A percentile compares a stretch with the other conserved stretches of the same genome.
phyloP scores from a whole-genome alignment of 37 sponge, comb jelly and placozoan genomes.

The Lycopodina hypogea region DNA sequence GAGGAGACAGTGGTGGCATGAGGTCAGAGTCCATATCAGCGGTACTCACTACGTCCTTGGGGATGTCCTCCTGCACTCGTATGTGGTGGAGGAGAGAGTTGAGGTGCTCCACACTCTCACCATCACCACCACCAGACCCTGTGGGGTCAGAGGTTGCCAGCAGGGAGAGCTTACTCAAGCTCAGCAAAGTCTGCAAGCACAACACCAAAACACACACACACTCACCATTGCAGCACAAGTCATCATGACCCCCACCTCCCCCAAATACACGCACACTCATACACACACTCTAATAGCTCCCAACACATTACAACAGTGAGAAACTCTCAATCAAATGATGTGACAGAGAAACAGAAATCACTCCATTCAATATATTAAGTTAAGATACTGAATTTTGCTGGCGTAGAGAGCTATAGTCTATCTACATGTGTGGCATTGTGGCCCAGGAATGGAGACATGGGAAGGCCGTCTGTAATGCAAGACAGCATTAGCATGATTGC shows the following conservation, averaged over 20 bases:
- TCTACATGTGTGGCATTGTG: too few species aligned
- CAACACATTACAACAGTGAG: too few species aligned
- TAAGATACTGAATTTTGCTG: too few species aligned
- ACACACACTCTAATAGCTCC: too few species aligned
- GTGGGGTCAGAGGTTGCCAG: constrained; percentile 46
- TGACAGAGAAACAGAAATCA: background rate
- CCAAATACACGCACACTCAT: too few species aligned
- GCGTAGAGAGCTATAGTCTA: too few species aligned
- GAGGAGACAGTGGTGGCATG: constrained; percentile 51
- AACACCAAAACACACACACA: background rate
- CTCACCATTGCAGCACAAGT: background rate
- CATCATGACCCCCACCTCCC: background rate
- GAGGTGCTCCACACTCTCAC: constrained; percentile 29
- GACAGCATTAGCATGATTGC: too few species aligned
- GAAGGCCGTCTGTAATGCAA: too few species aligned
- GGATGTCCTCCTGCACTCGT: constrained; percentile 61
- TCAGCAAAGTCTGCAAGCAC: constrained; percentile 64
- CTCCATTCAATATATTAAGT: too few species aligned
- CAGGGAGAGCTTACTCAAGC: constrained; percentile 68
- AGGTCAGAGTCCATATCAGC: constrained; percentile 29
- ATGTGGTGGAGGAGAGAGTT: constrained; percentile 47
- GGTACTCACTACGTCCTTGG: constrained; percentile 31
- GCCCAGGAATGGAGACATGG: too few species aligned
- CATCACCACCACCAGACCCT: too few species aligned
- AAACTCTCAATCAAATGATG: background rate